Percentiles rank a stretch among this genome's conserved stretches.
Conservation (phyloP, 2,888 invertebrate genomes). For the Protodeltote pygarga region DNA sequence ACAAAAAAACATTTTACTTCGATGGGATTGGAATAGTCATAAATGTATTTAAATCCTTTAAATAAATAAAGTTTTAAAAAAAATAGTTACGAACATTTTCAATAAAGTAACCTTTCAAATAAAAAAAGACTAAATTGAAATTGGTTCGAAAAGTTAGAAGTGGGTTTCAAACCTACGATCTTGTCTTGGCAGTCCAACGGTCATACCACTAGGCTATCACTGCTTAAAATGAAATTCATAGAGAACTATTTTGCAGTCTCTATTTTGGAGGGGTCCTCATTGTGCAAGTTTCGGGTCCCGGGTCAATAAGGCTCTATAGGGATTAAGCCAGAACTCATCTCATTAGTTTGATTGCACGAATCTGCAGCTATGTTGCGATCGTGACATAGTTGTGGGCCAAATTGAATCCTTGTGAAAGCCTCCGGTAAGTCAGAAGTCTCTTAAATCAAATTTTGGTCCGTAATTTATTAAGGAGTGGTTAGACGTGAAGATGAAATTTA, state of each 20-base stretch:
- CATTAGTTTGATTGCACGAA: slow-evolving; percentile 68
- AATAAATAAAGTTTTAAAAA: too few species aligned
- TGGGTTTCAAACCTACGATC: too few species aligned
- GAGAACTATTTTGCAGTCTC: slow-evolving; percentile 38
- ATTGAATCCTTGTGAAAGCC: slow-evolving; percentile 41
- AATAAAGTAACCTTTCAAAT: too few species aligned
- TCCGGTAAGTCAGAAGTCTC: slow-evolving; percentile 28
- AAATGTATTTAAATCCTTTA: too few species aligned
- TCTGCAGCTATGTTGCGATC: slow-evolving; percentile 53
- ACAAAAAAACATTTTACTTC: too few species aligned
- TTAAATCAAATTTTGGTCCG: slow-evolving; percentile 30
- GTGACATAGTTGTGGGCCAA: slow-evolving; percentile 41
- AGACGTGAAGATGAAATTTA: slow-evolving; percentile 17
- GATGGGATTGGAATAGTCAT: too few species aligned
- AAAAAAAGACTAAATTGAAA: too few species aligned
- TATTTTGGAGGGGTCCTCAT: slow-evolving; percentile 43
- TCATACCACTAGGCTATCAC: too few species aligned
- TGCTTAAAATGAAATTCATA: slow-evolving; percentile 11
- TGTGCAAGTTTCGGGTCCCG: slow-evolving; percentile 60
- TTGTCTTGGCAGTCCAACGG: too few species aligned
- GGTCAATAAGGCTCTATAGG: slow-evolving; percentile 62
- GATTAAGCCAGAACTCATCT: slow-evolving; percentile 66
- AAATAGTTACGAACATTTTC: too few species aligned
- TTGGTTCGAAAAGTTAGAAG: too few species aligned
- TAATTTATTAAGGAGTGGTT: slow-evolving; percentile 19